Evolutionary conservation across 2,797 vertebrate species (phyloP).

Genomic region (Artibeus jamaicensis): DNA sequence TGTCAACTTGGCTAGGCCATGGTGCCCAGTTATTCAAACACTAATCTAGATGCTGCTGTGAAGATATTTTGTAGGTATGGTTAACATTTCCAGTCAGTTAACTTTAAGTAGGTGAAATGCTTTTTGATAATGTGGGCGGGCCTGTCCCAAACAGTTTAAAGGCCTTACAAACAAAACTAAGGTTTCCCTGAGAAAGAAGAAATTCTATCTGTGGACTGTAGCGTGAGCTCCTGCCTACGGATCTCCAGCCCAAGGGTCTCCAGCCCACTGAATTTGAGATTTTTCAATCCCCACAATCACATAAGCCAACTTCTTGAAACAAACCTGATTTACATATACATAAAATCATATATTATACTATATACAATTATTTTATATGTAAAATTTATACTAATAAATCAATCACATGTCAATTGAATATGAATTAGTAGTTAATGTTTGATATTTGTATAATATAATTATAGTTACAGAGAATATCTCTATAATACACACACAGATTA

Average conservation of each 20-base stretch:
- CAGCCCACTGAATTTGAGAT: background rate
- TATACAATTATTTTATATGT: background rate
- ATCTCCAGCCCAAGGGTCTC: background rate
- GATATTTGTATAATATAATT: background rate
- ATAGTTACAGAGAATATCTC: background rate
- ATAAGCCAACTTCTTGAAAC: background rate
- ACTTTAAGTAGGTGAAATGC: background rate
- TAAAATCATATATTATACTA: background rate
- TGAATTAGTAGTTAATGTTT: background rate
- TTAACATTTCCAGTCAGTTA: background rate
- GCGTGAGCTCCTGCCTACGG: background rate
- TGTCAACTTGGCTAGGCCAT: background rate
- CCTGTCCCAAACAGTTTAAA: background rate
- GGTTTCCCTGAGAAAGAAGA: background rate
- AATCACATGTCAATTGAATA: background rate
- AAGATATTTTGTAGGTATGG: background rate
- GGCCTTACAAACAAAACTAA: background rate
- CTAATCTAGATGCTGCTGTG: background rate
- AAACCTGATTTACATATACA: background rate
- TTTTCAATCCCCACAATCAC: background rate
- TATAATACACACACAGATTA: background rate
- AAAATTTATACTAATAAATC: background rate
- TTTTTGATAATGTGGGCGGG: background rate
- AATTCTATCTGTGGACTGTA: background rate
- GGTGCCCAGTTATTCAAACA: background rate